Evolutionary conservation across 2,113 vertebrate genomes (phyloP).

Genomic region (Copsychus sechellarum): DNA sequence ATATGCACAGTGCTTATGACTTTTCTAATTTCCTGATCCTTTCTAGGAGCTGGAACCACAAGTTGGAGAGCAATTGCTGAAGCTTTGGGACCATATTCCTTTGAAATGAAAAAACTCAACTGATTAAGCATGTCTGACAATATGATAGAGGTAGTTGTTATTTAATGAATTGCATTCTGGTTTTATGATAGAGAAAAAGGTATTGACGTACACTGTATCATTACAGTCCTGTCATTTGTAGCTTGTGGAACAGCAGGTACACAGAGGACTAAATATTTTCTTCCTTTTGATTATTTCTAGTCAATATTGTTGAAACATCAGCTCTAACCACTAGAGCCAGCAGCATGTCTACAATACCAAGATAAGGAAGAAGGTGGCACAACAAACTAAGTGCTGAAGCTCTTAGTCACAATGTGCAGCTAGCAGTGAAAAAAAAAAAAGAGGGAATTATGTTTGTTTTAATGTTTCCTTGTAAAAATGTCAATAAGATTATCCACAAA

Average conservation of each 20-base stretch:
- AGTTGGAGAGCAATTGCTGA: slow-evolving; percentile 83
- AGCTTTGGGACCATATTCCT: slow-evolving; percentile 82
- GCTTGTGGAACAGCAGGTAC: neutral
- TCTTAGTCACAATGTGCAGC: neutral
- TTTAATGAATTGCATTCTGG: neutral
- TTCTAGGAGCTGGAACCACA: slow-evolving; percentile 88
- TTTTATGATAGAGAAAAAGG: neutral
- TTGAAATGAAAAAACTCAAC: slow-evolving; percentile 49
- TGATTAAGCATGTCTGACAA: slow-evolving; percentile 24
- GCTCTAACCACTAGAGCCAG: neutral
- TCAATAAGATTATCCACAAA: neutral
- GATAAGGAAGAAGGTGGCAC: neutral
- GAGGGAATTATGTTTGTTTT: neutral
- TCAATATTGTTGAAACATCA: neutral
- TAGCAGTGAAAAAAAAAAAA: neutral
- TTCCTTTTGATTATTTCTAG: slow-evolving; percentile 18
- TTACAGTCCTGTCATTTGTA: neutral
- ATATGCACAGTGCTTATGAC: neutral
- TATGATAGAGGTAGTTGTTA: neutral
- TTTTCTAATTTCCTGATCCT: neutral
- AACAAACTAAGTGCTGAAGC: neutral
- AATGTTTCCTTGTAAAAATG: neutral
- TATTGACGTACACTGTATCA: fast-evolving
- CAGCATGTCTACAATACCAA: neutral
- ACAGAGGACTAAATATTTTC: neutral